phyloP scores from a whole-genome alignment of 2,797 vertebrate genomes.

The Sebastes hubbsi region DNA sequence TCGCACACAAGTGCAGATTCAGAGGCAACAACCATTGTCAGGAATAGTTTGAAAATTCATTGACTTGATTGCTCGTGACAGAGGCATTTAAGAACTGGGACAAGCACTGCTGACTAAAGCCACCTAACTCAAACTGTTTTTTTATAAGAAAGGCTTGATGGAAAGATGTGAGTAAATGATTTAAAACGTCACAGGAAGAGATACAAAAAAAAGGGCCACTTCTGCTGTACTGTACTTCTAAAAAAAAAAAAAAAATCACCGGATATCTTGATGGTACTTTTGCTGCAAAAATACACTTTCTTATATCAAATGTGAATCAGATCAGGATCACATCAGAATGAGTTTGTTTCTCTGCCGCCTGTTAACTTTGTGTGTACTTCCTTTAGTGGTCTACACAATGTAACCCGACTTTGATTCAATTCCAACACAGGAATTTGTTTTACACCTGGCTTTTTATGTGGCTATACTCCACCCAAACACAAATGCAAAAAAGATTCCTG shows the following conservation, averaged over 20 bases:
- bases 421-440: neutral
- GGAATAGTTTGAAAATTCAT: constrained; percentile 36
- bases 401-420: neutral
- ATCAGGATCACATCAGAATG: neutral
- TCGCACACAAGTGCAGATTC: neutral
- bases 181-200: neutral
- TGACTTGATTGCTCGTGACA: constrained; percentile 55
- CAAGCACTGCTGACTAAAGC: constrained; percentile 36
- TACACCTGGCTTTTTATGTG: neutral
- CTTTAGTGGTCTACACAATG: neutral
- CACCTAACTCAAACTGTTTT: constrained; percentile 12
- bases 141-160: constrained; percentile 3
- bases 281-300: neutral
- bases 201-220: neutral
- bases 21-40: constrained; percentile 31
- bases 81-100: constrained; percentile 41
- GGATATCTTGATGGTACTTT: neutral
- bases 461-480: neutral
- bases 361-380: neutral
- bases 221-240: neutral
- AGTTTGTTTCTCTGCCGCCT: neutral
- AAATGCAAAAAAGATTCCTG: neutral
- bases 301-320: neutral
- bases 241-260: neutral
- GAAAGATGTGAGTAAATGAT: constrained; percentile 12